phyloP scores from a whole-genome alignment of 2,113 vertebrate species.

The Trematocara zebra region DNA sequence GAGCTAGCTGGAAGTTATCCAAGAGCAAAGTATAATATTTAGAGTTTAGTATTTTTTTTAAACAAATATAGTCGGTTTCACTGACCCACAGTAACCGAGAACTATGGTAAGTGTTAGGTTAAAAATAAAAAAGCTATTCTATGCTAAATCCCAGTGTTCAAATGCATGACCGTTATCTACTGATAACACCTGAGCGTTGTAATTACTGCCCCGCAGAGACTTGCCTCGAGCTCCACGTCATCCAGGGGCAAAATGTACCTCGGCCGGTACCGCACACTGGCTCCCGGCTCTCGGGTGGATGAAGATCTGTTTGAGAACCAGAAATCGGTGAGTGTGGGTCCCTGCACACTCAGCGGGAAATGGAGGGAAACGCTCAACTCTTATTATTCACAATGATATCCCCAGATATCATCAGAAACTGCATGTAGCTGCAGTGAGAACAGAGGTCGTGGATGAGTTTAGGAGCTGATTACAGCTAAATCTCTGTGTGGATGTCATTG shows the following conservation, averaged over 20 bases:
- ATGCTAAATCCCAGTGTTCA: not conserved
- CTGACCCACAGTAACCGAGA: not conserved
- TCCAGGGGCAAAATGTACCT: not conserved
- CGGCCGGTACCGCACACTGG: conserved; percentile 67
- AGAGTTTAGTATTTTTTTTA: not conserved
- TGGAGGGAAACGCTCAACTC: not conserved
- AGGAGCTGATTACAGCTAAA: not conserved
- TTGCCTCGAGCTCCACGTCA: not conserved
- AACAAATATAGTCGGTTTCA: not conserved
- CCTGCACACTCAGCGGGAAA: not conserved
- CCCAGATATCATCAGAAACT: not conserved
- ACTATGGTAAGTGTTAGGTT: conserved; percentile 25
- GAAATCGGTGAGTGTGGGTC: conserved; percentile 53
- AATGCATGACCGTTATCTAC: not conserved
- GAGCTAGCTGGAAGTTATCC: not conserved
- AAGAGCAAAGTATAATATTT: not conserved
- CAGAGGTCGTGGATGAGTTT: not conserved
- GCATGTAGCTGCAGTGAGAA: not conserved
- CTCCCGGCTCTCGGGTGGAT: conserved; percentile 66
- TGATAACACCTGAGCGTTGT: not conserved
- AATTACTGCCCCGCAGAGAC: not conserved
- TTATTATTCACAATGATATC: not conserved
- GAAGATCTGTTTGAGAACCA: conserved; percentile 72
- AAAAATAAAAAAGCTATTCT: not conserved
- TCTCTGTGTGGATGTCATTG: not conserved